These are phyloP conservation scores for Therioaphis trifolii DNA, from an alignment of 2,888 invertebrate genomes.

Conservation along the genomic window DNA sequence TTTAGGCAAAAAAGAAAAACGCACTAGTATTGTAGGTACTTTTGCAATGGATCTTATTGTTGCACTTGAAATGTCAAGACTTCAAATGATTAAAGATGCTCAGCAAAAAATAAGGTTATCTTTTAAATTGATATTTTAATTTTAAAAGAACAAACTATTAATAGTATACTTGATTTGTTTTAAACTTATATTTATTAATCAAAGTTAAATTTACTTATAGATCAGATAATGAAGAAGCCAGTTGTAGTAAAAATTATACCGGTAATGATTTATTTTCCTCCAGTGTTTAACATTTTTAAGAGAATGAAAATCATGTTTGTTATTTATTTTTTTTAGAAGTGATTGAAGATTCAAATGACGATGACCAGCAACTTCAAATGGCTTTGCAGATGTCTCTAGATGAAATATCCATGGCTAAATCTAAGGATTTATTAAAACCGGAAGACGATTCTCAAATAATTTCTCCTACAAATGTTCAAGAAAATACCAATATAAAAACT, in stretches of 20 bases:
- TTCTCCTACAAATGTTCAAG: slow-evolving; percentile 9
- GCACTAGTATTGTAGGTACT: slow-evolving; percentile 58
- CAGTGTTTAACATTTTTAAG: not conserved
- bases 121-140: not conserved
- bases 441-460: slow-evolving; percentile 1
- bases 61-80: slow-evolving; percentile 77
- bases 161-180: too few species aligned
- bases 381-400: slow-evolving; percentile 58
- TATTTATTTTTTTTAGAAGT: slow-evolving; percentile 34
- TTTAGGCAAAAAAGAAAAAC: slow-evolving; percentile 59
- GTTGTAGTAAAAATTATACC: slow-evolving; percentile 50
- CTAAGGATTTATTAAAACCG: slow-evolving; percentile 23
- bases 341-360: slow-evolving; percentile 47
- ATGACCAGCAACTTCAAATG: slow-evolving; percentile 57
- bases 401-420: slow-evolving; percentile 53
- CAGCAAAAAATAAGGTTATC: slow-evolving; percentile 70
- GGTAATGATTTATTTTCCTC: slow-evolving; percentile 2
- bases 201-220: slow-evolving; percentile 13
- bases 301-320: not conserved
- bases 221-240: slow-evolving; percentile 49
- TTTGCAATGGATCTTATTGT: slow-evolving; percentile 74
- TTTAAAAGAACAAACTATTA: not conserved
- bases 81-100: slow-evolving; percentile 76
- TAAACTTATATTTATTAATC: too few species aligned
- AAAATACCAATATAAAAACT: slow-evolving; percentile 4